Conservation (phyloP, 2,888 invertebrate species). For the Aromia moschata region DNA sequence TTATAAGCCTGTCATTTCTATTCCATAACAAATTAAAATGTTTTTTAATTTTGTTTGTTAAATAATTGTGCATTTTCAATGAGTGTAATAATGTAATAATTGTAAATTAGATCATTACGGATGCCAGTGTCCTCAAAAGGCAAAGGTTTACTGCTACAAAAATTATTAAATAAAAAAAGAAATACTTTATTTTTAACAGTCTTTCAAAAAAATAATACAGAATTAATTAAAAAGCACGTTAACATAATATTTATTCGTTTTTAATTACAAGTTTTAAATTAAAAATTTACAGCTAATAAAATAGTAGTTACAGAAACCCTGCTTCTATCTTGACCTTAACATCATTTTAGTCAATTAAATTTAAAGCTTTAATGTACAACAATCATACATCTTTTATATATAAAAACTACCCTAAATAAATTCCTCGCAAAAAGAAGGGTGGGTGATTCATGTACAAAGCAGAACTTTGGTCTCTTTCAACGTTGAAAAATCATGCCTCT, state of each 20-base stretch:
- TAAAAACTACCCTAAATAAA: conserved; percentile 31
- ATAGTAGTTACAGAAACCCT: conserved; percentile 39
- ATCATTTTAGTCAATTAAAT: conserved; percentile 31
- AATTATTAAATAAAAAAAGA: conserved; percentile 14
- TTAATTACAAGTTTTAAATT: conserved; percentile 23
- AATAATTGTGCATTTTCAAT: no score
- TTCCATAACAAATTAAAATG: no score
- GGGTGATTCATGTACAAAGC: conserved; percentile 31
- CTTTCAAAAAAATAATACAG: conserved; percentile 26
- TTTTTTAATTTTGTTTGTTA: no score
- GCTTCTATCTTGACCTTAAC: conserved; percentile 35
- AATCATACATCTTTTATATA: conserved; percentile 23
- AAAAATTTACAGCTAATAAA: conserved; percentile 38
- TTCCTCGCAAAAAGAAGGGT: conserved; percentile 28
- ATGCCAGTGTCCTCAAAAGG: no score
- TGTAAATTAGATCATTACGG: no score
- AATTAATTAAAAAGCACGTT: conserved; percentile 20
- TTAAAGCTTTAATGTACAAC: conserved; percentile 34
- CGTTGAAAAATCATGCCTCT: conserved; percentile 51
- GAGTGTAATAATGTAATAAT: no score
- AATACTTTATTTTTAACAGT: conserved; percentile 30
- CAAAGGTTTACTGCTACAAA: no score
- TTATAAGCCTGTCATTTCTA: no score
- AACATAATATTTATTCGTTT: conserved; percentile 22
- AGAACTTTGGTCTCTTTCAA: conserved; percentile 30